These are phyloP conservation scores for Odiellus spinosus DNA, from an alignment of 2,888 invertebrate species.

Conservation along the genomic window DNA sequence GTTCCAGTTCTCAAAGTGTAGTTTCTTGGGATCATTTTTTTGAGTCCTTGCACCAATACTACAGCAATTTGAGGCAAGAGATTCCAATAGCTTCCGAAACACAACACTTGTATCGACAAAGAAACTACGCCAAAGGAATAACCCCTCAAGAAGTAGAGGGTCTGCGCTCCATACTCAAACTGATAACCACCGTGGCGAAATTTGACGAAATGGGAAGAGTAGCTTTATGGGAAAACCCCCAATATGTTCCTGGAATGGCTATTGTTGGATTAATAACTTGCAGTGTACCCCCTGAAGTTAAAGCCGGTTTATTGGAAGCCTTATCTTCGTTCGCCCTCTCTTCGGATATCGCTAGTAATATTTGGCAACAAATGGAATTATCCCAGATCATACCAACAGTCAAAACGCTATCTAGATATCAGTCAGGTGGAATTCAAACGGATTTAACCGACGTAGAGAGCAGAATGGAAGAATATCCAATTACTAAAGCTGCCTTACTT, in stretches of 20 bases:
- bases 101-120: constrained; percentile 24
- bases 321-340: constrained; percentile 63
- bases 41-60: constrained; percentile 47
- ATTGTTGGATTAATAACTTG: constrained; percentile 71
- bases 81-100: constrained; percentile 43
- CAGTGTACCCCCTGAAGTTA: constrained; percentile 65
- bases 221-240: constrained; percentile 69
- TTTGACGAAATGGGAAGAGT: constrained; percentile 63
- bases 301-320: constrained; percentile 62
- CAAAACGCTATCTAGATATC: background rate
- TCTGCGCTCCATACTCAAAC: constrained; percentile 57
- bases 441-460: constrained; percentile 87
- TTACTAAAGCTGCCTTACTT: constrained; percentile 62
- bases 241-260: constrained; percentile 66
- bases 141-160: constrained; percentile 70
- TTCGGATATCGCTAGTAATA: constrained; percentile 54
- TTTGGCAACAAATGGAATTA: constrained; percentile 73
- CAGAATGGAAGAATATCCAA: constrained; percentile 71
- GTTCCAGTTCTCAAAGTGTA: constrained; percentile 25
- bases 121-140: constrained; percentile 39
- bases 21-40: constrained; percentile 77
- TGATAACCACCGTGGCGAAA: constrained; percentile 54
- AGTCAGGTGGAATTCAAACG: constrained; percentile 30
- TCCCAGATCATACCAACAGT: constrained; percentile 40
- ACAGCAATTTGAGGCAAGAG: constrained; percentile 36